Base-by-base conservation (phyloP, 1,140 invertebrate genomes). In the Drosophila asahinai region DNA sequence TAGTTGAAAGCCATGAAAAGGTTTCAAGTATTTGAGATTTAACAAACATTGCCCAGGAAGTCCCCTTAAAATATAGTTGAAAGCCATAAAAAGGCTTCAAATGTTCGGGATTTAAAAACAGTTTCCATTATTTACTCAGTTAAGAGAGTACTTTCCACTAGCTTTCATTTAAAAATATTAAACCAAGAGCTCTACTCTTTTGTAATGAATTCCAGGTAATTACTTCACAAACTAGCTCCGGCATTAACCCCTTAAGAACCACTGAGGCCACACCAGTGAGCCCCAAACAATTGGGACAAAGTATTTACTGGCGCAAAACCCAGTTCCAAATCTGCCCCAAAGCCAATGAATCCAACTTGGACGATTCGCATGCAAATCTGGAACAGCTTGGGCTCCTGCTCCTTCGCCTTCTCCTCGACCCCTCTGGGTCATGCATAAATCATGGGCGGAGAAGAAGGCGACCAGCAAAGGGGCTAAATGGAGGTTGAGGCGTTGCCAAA, bases 371-470 rank as follows among this genome's bases (percentile, higher is more conserved):
- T 87, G 83, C 84, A 87, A 87, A 80, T 83, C 55, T 83, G 77
- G 58, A 67, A 66, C 77, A 80, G 83, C 79, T 80, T 77, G 64
- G 17, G 1, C 11, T 3, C 22, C 49, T 17, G 17, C 7, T 30
- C 2, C 3, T n/a, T 5, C 11, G n/a, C 19, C 49, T n/a, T 6
- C 64, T 40, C 14, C 15, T 19, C 59, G 22, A 25, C 43, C 30
- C 65, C 57, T 73, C 14, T 70, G 67, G 66, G 70, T 81, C 80
- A 89, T 86, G 86, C 84, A 87, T 87, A 87, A 87, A 87, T 87
- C 83, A 87, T 86, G 77, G 66, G 22, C 40, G 79, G 73, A 64
- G 54, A 36, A 36, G 33, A 57, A 30, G 27, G 43, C 25, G 30
- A 27, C 12, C 60, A 49, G 58, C 30, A 33, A 63, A 54, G 48